These are phyloP conservation scores for Branchipolynoe longqiensis DNA, from an alignment of 2,888 invertebrate species.

Conservation along the genomic window DNA sequence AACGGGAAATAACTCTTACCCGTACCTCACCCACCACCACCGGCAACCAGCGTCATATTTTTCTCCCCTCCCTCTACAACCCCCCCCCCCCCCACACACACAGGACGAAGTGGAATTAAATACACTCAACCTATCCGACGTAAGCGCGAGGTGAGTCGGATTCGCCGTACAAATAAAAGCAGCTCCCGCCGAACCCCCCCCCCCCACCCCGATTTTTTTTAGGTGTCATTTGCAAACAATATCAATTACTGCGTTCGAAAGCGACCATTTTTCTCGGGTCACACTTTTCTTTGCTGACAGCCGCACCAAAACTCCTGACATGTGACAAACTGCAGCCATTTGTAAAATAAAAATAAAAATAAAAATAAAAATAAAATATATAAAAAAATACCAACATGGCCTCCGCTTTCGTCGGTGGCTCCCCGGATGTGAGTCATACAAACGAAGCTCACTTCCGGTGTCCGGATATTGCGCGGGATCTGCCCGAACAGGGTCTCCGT, in stretches of 20 bases:
- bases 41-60: too few relatives aligned
- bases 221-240: constrained; percentile 35
- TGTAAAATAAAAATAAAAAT: constrained; percentile 34
- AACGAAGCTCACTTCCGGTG: constrained; percentile 44
- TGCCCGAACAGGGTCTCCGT: constrained; percentile 32
- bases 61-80: neutral
- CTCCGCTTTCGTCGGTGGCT: constrained; percentile 9
- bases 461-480: constrained; percentile 52
- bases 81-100: neutral
- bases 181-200: neutral
- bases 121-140: neutral
- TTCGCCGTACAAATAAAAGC: neutral
- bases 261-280: constrained; percentile 42
- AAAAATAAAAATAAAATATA: neutral
- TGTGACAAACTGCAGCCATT: constrained; percentile 26
- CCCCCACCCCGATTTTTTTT: neutral
- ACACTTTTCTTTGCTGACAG: neutral
- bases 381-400: constrained; percentile 1
- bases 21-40: too few relatives aligned
- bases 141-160: neutral
- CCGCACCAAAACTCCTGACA: constrained; percentile 2
- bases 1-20: too few relatives aligned
- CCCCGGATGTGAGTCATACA: constrained; percentile 49
- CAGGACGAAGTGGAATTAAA: too few relatives aligned
- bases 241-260: constrained; percentile 45